Evolutionary conservation across 2,113 vertebrate species (phyloP), one percentile per base, ranked within the genome.

Genomic region (Procapra przewalskii): DNA sequence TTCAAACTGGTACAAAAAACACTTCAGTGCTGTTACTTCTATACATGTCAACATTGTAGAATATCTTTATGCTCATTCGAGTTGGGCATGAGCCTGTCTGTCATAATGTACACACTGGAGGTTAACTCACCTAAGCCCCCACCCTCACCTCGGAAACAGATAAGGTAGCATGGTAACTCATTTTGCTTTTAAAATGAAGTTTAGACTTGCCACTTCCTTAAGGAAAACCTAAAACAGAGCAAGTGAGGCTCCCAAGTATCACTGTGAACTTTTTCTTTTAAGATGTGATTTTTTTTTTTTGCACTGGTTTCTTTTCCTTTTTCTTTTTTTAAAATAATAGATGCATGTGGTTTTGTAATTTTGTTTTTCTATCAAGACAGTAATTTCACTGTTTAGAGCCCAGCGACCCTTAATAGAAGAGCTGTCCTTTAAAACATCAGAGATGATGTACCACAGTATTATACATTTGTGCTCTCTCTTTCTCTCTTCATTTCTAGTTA

Each of bases 261-360:
- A 97, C 94, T 97, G 97, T 97, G 94, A 97, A 88, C 14, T 60
- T 95, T 80, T 96, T 90, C 62, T 94, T 97, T 91, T 59, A 90
- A 94, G 43, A 33, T 88, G 67, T 95, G 54, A 45, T 82, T 54
- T 71, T 75, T 75, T 71, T 77, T 52, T 97, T 97, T 97, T 91
- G 94, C 50, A 67, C 71, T 80, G 80, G 15, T 52, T 82, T 54
- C 17, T 23, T 54, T 52, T 52, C 17, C 79, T 52, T 52, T n/a
- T 88, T 71, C 15, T 29, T 83, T 83, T 82, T 92, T 59, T 21
- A 5, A 29, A 80, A 95, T 82, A 85, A 86, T 83, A 71, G 59
- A 83, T n/a, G 11, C 19, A n/a, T 0, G 3, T 87, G 12, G 40
- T 75, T 97, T 88, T 40, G 31, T 79, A 54, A 13, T 1, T 86